Evolutionary conservation across 1,140 invertebrate genomes (phyloP).

Genomic region (Penaeus indicus): DNA sequence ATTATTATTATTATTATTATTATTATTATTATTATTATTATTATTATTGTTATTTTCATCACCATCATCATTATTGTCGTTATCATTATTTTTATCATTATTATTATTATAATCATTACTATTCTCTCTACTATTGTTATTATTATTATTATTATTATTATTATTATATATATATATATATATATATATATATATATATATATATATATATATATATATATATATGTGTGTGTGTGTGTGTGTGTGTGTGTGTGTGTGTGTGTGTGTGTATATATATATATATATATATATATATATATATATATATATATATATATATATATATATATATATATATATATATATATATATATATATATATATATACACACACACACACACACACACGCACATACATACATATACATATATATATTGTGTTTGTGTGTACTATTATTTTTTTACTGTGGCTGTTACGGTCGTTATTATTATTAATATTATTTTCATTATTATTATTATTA

Average conservation of each 20-base stretch:
- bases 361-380: neutral
- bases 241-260: neutral
- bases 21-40: constrained; percentile 13
- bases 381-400: neutral
- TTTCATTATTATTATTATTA: too few relatives aligned
- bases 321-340: neutral
- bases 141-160: too few relatives aligned
- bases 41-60: neutral
- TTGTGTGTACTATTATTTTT: neutral
- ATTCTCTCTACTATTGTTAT: too few relatives aligned
- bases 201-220: neutral
- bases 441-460: too few relatives aligned
- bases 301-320: constrained; percentile 30
- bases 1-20: neutral
- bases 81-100: neutral
- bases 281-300: constrained; percentile 30
- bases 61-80: neutral
- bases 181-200: neutral
- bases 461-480: too few relatives aligned
- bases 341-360: neutral
- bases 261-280: neutral
- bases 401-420: neutral
- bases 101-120: neutral
- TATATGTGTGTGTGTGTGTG: constrained; percentile 30
- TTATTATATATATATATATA: too few relatives aligned